Conservation (phyloP, 2,113 vertebrate species). For the Siniperca chuatsi region DNA sequence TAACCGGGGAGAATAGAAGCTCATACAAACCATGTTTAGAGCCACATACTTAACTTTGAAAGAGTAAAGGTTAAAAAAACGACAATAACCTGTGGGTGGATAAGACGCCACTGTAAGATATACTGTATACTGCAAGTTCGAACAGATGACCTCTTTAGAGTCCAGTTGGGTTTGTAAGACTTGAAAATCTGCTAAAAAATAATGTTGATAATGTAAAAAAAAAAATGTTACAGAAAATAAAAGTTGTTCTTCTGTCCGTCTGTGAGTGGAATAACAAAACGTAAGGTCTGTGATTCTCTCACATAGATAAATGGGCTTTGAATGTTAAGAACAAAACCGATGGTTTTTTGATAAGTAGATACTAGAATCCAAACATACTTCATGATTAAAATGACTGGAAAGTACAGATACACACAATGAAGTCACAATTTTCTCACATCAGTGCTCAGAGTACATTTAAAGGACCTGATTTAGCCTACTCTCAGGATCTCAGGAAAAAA, state of each 20-base stretch:
- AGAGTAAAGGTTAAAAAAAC: slow-evolving; percentile 20
- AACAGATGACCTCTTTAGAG: slow-evolving; percentile 32
- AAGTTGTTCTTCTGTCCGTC: not conserved
- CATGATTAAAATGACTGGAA: not conserved
- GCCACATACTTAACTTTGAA: not conserved
- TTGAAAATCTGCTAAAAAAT: slow-evolving; percentile 38
- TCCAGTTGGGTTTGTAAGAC: not conserved
- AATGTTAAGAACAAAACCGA: not conserved
- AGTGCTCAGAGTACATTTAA: slow-evolving; percentile 1
- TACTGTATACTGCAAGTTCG: not conserved
- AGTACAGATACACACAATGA: slow-evolving; percentile 8
- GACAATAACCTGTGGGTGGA: slow-evolving; percentile 35
- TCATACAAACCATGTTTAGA: slow-evolving; percentile 8
- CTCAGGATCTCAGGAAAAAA: no score
- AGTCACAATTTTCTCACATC: not conserved
- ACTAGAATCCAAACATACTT: not conserved
- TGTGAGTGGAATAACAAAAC: slow-evolving; percentile 24
- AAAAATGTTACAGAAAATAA: not conserved
- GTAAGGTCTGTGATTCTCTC: not conserved
- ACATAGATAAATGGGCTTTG: not conserved
- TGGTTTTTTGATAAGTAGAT: not conserved
- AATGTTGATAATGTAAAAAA: not conserved
- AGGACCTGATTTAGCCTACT: not conserved
- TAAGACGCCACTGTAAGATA: not conserved
- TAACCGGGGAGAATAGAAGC: not conserved